Conservation (phyloP, 1,140 invertebrate genomes). For the Drosophila mauritiana region DNA sequence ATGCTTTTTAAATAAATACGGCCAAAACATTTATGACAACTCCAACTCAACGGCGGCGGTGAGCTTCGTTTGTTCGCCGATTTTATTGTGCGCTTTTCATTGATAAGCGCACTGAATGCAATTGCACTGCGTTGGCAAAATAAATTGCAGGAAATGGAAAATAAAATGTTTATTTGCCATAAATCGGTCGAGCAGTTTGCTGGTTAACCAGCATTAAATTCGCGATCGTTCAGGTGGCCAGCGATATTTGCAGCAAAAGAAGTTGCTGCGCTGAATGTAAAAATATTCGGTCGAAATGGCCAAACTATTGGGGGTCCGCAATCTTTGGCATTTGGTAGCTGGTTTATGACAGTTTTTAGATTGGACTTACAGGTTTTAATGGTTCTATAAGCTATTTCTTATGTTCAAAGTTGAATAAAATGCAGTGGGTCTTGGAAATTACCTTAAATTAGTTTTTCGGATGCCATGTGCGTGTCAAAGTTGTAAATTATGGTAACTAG, state of each 20-base stretch:
- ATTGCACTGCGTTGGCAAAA: slow-evolving; percentile 57
- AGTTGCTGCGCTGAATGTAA: slow-evolving; percentile 13
- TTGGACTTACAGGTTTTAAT: slow-evolving; percentile 36
- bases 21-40: slow-evolving; percentile 60
- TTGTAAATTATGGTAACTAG: too few species aligned
- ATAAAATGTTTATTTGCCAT: slow-evolving; percentile 78
- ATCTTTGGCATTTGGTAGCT: slow-evolving; percentile 41
- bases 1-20: slow-evolving; percentile 69
- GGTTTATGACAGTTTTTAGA: slow-evolving; percentile 37
- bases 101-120: slow-evolving; percentile 59
- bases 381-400: slow-evolving; percentile 15
- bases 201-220: slow-evolving; percentile 57
- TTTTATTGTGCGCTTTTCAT: slow-evolving; percentile 45
- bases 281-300: slow-evolving; percentile 10
- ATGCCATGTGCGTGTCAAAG: not conserved
- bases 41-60: slow-evolving; percentile 7
- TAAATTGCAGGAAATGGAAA: slow-evolving; percentile 76
- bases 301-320: slow-evolving; percentile 26
- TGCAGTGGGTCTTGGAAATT: not conserved
- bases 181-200: slow-evolving; percentile 57
- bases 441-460: not conserved
- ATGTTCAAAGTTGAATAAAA: slow-evolving; percentile 2
- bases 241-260: slow-evolving; percentile 6
- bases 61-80: slow-evolving; percentile 2
- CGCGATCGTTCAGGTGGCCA: slow-evolving; percentile 37